Evolutionary conservation across 2,113 vertebrate genomes (phyloP).

Genomic region (Cathartes aura): DNA sequence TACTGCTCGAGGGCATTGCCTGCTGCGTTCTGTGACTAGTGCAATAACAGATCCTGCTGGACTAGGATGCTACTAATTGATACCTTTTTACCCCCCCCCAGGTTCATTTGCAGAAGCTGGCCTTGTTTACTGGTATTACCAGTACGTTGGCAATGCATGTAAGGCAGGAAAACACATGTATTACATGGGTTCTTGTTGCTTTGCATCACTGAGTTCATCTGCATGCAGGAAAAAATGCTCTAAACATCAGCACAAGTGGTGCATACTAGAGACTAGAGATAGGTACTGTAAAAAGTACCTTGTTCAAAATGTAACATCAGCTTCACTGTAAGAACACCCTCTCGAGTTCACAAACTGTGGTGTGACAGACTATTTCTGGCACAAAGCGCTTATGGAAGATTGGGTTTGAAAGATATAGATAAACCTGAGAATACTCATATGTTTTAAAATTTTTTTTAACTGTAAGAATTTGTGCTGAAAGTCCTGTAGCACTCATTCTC

Average conservation of each 20-base stretch:
- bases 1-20: neutral
- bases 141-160: neutral
- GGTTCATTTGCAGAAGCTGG: neutral
- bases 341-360: neutral
- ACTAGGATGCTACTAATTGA: constrained; percentile 30
- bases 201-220: neutral
- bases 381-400: neutral
- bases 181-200: neutral
- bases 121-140: neutral
- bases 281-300: neutral
- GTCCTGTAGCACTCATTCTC: neutral
- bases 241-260: neutral
- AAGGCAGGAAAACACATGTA: neutral
- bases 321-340: neutral
- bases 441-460: neutral
- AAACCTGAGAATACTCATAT: neutral
- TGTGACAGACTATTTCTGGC: neutral
- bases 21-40: neutral
- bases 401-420: neutral
- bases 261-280: neutral
- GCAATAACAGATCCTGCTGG: constrained; percentile 16
- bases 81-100: neutral
- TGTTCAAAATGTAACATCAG: neutral
- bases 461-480: neutral
- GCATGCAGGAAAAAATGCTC: neutral